Conservation (phyloP, 2,113 vertebrate genomes). For the Ciconia boyciana region DNA sequence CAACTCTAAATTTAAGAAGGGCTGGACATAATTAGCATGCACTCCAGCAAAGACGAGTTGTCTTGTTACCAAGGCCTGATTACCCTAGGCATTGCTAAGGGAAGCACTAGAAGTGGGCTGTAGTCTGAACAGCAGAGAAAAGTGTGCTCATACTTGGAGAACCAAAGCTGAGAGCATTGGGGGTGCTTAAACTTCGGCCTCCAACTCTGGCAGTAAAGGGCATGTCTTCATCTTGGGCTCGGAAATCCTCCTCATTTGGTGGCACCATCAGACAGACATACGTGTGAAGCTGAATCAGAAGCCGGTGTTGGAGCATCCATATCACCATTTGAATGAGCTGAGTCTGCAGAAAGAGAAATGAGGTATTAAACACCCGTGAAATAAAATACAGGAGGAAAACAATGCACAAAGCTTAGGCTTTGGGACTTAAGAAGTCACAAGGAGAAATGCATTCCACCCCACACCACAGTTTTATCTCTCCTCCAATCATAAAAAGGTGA, state of each 20-base stretch:
- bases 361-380: not conserved
- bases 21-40: not conserved
- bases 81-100: not conserved
- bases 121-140: not conserved
- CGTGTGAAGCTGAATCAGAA: constrained; percentile 94
- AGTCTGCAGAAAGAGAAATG: constrained; percentile 70
- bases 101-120: not conserved
- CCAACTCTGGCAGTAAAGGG: constrained; percentile 80
- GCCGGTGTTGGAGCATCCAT: constrained; percentile 94
- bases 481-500: not conserved
- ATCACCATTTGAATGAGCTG: constrained; percentile 99
- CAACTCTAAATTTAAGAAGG: not conserved
- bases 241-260: constrained; percentile 82
- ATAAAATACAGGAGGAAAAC: not conserved
- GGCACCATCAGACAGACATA: constrained; percentile 93
- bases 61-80: not conserved
- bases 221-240: constrained; percentile 79
- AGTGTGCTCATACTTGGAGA: constrained; percentile 85
- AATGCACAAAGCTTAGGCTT: not conserved
- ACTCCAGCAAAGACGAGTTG: not conserved
- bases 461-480: not conserved
- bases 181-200: constrained; percentile 91
- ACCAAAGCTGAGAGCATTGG: constrained; percentile 93
- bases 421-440: not conserved
- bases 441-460: not conserved